These are phyloP conservation scores for Megalopta genalis DNA, from an alignment of 1,140 invertebrate species.

Conservation along the genomic window DNA sequence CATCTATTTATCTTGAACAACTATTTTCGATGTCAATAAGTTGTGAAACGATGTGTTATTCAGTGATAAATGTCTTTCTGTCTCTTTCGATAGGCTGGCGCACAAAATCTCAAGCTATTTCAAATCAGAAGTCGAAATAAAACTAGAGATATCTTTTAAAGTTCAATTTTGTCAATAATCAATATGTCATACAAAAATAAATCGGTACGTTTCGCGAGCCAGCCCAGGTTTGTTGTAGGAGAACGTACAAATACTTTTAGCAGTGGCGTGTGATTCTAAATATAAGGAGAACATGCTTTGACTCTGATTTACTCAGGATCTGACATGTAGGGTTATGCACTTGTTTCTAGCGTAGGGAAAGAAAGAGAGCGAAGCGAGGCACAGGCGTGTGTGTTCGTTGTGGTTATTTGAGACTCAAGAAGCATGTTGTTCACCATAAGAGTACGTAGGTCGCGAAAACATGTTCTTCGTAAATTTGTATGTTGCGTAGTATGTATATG, in stretches of 20 bases:
- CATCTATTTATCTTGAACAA: not conserved
- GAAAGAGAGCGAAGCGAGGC: conserved; percentile 70
- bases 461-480: not conserved
- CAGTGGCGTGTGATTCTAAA: not conserved
- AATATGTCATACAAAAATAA: not conserved
- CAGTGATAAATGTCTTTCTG: not conserved
- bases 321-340: not conserved
- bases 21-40: not conserved
- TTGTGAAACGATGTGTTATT: not conserved
- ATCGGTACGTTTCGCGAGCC: not conserved
- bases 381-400: conserved; percentile 65
- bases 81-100: not conserved
- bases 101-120: not conserved
- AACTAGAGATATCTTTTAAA: no score
- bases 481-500: no score
- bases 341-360: conserved; percentile 44
- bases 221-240: not conserved
- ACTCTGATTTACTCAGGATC: conserved; percentile 7
- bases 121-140: no score
- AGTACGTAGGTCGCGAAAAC: conserved; percentile 37
- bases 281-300: not conserved
- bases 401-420: conserved; percentile 56
- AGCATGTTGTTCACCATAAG: conserved; percentile 41
- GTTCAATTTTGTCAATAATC: not conserved
- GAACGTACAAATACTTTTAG: not conserved